Conservation (phyloP, 2,113 vertebrate genomes). For the Origma solitaria region DNA sequence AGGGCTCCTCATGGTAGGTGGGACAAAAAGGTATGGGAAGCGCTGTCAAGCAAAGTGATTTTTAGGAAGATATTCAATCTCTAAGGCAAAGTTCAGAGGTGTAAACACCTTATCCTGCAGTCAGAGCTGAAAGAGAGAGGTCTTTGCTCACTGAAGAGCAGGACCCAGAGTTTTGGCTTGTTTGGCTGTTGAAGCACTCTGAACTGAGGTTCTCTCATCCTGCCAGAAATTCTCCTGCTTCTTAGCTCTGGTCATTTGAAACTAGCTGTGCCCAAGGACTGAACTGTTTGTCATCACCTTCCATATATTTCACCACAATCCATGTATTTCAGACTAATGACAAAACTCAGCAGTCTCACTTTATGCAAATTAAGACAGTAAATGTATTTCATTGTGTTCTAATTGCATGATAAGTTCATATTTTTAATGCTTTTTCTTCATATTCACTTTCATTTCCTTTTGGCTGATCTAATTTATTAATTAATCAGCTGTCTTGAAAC, state of each 20-base stretch:
- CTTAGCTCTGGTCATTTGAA: background rate
- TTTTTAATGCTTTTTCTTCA: background rate
- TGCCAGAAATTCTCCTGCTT: background rate
- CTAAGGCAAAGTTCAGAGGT: background rate
- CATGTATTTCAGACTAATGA: background rate
- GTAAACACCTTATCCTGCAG: background rate
- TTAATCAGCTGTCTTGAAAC: constrained; percentile 40
- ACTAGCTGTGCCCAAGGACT: background rate
- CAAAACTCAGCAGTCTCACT: background rate
- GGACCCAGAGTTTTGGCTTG: background rate
- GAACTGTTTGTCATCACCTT: background rate
- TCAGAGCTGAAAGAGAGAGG: background rate
- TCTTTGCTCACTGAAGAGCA: background rate
- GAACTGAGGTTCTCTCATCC: background rate
- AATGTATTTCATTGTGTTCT: constrained; percentile 2
- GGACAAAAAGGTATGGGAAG: background rate
- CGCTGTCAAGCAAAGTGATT: background rate
- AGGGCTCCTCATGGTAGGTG: background rate
- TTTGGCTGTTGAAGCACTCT: background rate
- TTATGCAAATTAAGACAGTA: constrained; percentile 2
- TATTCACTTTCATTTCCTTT: constrained; percentile 23
- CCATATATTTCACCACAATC: background rate
- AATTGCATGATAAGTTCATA: constrained; percentile 1
- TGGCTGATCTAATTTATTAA: constrained; percentile 38
- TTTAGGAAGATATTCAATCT: background rate